Evolutionary conservation across 2,113 vertebrate genomes (phyloP).

Genomic region (Microcebus jonahi): DNA sequence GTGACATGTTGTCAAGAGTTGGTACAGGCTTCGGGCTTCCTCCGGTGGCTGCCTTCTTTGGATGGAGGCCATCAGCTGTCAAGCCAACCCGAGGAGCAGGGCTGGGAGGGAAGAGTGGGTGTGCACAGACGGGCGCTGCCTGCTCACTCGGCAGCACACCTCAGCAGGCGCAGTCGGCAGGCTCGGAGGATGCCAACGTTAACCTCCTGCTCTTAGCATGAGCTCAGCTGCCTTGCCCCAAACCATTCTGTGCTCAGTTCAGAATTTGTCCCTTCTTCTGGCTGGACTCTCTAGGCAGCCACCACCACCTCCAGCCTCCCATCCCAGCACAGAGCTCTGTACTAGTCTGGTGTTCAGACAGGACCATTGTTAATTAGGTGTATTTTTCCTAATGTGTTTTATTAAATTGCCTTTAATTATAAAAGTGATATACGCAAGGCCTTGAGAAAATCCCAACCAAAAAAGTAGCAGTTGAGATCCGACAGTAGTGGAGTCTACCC

Average conservation of each 20-base stretch:
- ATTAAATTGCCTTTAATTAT: slow-evolving; percentile 38
- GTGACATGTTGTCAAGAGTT: background rate
- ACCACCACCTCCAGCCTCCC: background rate
- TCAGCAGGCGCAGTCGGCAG: background rate
- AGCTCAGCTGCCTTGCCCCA: background rate
- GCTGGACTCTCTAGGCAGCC: too few relatives aligned
- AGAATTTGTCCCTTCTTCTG: background rate
- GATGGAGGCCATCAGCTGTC: background rate
- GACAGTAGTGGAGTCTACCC: background rate
- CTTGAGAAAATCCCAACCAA: background rate
- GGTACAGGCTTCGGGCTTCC: background rate
- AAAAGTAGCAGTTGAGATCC: background rate
- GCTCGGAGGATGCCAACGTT: background rate
- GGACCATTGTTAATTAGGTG: background rate
- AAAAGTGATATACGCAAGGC: background rate
- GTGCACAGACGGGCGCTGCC: background rate
- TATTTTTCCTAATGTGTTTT: background rate
- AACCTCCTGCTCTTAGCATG: background rate
- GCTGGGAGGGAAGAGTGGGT: background rate
- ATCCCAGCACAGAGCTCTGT: background rate
- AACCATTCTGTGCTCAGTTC: background rate
- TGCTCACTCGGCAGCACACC: background rate
- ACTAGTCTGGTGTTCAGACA: background rate
- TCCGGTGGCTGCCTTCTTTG: background rate
- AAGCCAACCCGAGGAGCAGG: background rate